A percentile compares a stretch with the other conserved stretches of the same genome.
Conservation (phyloP, 2,888 invertebrate species). For the Noctua pronuba region DNA sequence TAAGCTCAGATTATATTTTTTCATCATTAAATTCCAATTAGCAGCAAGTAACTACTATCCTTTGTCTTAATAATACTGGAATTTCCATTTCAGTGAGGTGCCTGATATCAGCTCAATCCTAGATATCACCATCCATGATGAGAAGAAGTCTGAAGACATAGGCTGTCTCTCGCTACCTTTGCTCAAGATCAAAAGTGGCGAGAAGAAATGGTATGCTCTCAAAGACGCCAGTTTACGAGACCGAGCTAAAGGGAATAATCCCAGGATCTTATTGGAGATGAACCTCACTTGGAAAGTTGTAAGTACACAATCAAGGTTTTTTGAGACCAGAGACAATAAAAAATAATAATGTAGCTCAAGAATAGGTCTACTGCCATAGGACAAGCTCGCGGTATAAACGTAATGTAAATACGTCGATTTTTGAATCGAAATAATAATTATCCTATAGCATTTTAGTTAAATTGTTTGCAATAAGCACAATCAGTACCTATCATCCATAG, state of each 20-base stretch:
- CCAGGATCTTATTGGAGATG: conserved; percentile 96
- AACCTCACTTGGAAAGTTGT: conserved; percentile 97
- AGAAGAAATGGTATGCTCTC: conserved; percentile 97
- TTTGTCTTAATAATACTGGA: neutral
- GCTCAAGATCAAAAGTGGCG: conserved; percentile 94
- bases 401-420: no score
- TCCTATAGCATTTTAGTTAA: no score
- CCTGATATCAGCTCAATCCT: conserved; percentile 98
- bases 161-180: conserved; percentile 97
- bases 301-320: conserved; percentile 72
- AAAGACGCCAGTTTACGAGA: conserved; percentile 97
- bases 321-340: neutral
- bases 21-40: neutral
- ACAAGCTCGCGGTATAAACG: no score
- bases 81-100: conserved; percentile 91
- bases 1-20: neutral
- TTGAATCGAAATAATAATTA: no score
- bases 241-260: conserved; percentile 96
- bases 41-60: neutral
- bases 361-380: no score
- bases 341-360: no score
- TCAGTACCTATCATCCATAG: no score
- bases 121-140: conserved; percentile 98
- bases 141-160: conserved; percentile 98
- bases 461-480: no score